Conservation (phyloP, 1,140 invertebrate species). For the Pollicipes pollicipes region DNA sequence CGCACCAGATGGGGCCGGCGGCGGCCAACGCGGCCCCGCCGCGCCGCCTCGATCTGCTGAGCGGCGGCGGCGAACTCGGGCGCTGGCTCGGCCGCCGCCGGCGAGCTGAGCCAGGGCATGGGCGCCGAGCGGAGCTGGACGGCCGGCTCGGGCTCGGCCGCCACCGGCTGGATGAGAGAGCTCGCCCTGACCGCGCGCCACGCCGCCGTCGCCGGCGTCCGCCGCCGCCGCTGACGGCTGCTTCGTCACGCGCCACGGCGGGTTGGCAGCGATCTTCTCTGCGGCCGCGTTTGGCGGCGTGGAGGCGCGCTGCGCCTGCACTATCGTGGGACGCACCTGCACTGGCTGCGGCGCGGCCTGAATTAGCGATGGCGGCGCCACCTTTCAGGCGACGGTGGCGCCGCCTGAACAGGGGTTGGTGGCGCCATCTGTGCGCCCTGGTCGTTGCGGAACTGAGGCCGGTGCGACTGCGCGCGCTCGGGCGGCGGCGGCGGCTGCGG, state of each 20-base stretch:
- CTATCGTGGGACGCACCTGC: not conserved
- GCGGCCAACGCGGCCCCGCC: too few species aligned
- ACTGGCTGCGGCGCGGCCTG: conserved; percentile 14
- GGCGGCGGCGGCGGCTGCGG: conserved; percentile 6
- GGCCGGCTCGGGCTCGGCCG: not conserved
- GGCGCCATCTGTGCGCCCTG: conserved; percentile 10
- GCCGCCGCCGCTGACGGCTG: too few species aligned
- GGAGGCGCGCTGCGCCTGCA: not conserved
- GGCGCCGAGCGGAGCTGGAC: not conserved
- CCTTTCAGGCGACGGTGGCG: conserved; percentile 3
- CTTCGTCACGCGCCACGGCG: not conserved
- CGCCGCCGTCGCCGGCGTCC: too few species aligned
- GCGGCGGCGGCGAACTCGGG: not conserved
- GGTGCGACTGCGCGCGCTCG: not conserved
- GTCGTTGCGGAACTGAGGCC: not conserved
- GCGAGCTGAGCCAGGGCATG: not conserved
- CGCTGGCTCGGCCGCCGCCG: not conserved
- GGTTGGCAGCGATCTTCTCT: not conserved
- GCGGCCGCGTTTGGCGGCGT: not conserved
- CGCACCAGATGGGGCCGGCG: not conserved
- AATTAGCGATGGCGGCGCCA: conserved; percentile 17
- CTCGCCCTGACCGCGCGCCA: not conserved
- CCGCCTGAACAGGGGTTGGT: conserved; percentile 6
- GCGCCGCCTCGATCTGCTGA: not conserved
- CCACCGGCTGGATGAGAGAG: not conserved